Percentiles rank a stretch among this genome's conserved stretches.
These are phyloP conservation scores for Nineta flava DNA, from an alignment of 2,888 invertebrate genomes.

Conservation along the genomic window DNA sequence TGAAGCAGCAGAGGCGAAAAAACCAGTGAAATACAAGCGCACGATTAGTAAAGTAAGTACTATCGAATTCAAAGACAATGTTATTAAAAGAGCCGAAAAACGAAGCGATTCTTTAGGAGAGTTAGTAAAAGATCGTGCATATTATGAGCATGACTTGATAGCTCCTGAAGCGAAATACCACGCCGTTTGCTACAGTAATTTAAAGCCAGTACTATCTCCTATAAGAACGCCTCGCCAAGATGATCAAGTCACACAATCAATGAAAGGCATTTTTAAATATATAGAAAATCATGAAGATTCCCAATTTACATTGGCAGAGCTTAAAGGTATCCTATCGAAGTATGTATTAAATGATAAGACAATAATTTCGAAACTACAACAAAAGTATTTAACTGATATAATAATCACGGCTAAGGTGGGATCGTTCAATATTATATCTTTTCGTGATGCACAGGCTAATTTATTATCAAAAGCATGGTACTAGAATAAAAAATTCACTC, in stretches of 20 bases:
- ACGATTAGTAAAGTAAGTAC: constrained; percentile 19
- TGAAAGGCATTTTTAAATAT: constrained; percentile 22
- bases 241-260: constrained; percentile 22
- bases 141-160: constrained; percentile 15
- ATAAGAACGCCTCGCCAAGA: constrained; percentile 19
- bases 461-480: constrained; percentile 22
- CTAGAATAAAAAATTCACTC: constrained; percentile 18
- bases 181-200: constrained; percentile 21
- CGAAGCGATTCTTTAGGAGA: constrained; percentile 18
- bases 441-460: constrained; percentile 20
- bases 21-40: constrained; percentile 18
- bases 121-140: constrained; percentile 18
- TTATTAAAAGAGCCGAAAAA: constrained; percentile 19
- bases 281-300: constrained; percentile 18
- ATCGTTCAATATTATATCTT: constrained; percentile 21
- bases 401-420: constrained; percentile 16
- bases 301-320: constrained; percentile 23
- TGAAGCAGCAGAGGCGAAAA: constrained; percentile 15
- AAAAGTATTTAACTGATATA: constrained; percentile 16
- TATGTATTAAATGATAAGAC: constrained; percentile 21
- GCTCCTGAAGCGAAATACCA: constrained; percentile 21
- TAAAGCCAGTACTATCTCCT: constrained; percentile 17
- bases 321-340: constrained; percentile 18
- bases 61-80: constrained; percentile 18
- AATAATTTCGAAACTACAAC: constrained; percentile 18